Evolutionary conservation across 2,797 vertebrate genomes (phyloP).

Genomic region (Holocentrus rufus): DNA sequence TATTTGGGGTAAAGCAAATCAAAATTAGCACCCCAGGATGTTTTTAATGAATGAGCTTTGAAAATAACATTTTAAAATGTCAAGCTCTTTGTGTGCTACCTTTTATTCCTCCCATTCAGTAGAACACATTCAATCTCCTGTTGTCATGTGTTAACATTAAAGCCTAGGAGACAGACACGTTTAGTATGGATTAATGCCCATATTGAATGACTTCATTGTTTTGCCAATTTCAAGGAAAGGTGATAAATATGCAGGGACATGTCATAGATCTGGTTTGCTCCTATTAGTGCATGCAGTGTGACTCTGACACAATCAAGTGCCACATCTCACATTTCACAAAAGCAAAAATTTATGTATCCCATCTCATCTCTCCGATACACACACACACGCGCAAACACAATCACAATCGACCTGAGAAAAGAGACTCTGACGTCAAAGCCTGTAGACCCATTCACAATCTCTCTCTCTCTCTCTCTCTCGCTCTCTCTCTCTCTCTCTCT

Average conservation of each 20-base stretch:
- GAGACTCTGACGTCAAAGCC: constrained; percentile 74
- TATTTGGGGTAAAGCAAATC: constrained; percentile 25
- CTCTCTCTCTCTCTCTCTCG: neutral
- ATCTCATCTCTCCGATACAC: constrained; percentile 40
- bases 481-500: constrained; percentile 11
- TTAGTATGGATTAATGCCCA: neutral
- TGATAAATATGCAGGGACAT: constrained; percentile 21
- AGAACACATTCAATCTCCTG: neutral
- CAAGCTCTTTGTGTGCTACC: constrained; percentile 20
- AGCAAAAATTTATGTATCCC: constrained; percentile 57
- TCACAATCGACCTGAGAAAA: constrained; percentile 63
- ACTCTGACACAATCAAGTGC: constrained; percentile 32
- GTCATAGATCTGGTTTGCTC: constrained; percentile 22
- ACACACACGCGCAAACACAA: constrained; percentile 38
- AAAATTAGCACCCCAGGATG: constrained; percentile 8
- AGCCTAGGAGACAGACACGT: too few species aligned
- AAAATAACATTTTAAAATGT: constrained; percentile 29
- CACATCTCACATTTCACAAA: constrained; percentile 57
- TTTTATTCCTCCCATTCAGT: constrained; percentile 8
- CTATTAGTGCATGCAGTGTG: constrained; percentile 36
- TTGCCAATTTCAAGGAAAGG: constrained; percentile 43
- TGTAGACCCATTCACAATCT: constrained; percentile 65
- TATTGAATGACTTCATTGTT: constrained; percentile 36
- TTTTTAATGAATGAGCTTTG: constrained; percentile 16
- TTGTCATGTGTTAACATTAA: neutral